These are phyloP conservation scores for Heliconius charithonia DNA, from an alignment of 2,888 invertebrate species.

Conservation along the genomic window DNA sequence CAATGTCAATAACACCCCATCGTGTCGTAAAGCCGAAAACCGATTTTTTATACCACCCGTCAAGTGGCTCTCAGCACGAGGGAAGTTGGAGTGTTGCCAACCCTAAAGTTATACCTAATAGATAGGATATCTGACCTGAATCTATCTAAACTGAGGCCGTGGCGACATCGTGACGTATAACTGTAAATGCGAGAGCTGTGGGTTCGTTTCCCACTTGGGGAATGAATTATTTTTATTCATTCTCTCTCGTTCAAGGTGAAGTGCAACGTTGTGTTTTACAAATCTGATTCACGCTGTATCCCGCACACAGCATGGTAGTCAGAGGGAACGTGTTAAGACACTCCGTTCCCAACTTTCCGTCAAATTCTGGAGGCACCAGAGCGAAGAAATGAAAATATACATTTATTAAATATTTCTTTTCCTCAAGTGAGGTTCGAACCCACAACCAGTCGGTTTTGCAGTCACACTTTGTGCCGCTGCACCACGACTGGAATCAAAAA, in stretches of 20 bases:
- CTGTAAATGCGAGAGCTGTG: not conserved
- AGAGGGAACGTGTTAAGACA: no score
- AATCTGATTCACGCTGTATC: no score
- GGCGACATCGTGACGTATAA: not conserved
- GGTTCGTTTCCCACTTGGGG: not conserved
- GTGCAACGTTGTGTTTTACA: no score
- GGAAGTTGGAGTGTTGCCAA: conserved; percentile 22
- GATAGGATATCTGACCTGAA: conserved; percentile 19
- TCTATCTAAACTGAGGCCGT: conserved; percentile 12
- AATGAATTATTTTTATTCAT: not conserved
- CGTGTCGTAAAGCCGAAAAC: not conserved
- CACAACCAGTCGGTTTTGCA: no score
- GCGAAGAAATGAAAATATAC: no score
- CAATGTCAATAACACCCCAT: not conserved
- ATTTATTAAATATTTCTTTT: no score
- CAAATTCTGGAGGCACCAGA: no score
- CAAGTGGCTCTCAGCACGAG: conserved; percentile 3
- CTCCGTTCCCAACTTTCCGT: no score
- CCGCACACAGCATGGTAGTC: no score
- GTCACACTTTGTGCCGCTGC: no score
- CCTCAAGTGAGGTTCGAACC: no score
- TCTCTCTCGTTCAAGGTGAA: not conserved
- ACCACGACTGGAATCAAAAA: no score
- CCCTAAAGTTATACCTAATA: conserved; percentile 21
- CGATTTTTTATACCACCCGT: conserved; percentile 11